Evolutionary conservation across 2,888 invertebrate genomes (phyloP).

Genomic region (Laspeyria flexula): DNA sequence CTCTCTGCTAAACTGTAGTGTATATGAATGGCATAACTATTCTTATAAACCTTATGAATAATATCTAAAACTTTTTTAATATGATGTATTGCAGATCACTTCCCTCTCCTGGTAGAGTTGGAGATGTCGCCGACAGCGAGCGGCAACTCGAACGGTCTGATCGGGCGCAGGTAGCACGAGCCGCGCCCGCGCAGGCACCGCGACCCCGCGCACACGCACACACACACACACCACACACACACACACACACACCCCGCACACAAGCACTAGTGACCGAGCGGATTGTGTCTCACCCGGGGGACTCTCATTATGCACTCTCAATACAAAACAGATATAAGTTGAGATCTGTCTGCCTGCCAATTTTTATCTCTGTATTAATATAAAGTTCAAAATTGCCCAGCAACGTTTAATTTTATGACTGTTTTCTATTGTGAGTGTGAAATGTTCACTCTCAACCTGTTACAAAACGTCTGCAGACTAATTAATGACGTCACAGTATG

Average conservation of each 20-base stretch:
- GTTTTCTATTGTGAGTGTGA: too few relatives aligned
- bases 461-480: too few relatives aligned
- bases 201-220: slow-evolving; percentile 41
- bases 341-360: too few relatives aligned
- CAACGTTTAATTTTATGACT: too few relatives aligned
- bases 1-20: too few relatives aligned
- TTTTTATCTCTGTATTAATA: too few relatives aligned
- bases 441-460: too few relatives aligned
- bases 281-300: slow-evolving; percentile 1
- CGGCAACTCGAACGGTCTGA: slow-evolving; percentile 91
- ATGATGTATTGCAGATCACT: slow-evolving; percentile 89
- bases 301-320: neutral
- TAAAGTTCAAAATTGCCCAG: neutral
- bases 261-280: slow-evolving; percentile 33
- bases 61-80: neutral
- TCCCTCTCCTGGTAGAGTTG: slow-evolving; percentile 95
- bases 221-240: slow-evolving; percentile 38
- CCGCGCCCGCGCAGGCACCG: slow-evolving; percentile 32
- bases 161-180: slow-evolving; percentile 93
- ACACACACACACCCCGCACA: slow-evolving; percentile 32
- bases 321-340: too few relatives aligned
- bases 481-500: too few relatives aligned
- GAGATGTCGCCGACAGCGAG: slow-evolving; percentile 94
- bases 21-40: too few relatives aligned
- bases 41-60: too few relatives aligned